phyloP scores from a whole-genome alignment of 2,113 vertebrate genomes.

The Coptodon bakossiorum region DNA sequence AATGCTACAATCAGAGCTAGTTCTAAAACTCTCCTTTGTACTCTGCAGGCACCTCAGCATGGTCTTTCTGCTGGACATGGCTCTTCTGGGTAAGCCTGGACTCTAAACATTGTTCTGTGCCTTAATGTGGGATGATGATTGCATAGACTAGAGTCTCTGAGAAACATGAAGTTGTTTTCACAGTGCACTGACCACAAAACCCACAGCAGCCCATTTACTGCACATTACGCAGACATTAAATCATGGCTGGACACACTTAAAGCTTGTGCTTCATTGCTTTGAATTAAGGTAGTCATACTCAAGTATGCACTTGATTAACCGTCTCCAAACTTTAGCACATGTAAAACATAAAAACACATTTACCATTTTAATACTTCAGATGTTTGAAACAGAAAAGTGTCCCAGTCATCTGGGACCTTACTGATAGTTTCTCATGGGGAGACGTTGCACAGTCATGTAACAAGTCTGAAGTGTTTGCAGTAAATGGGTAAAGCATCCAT shows the following conservation, averaged over 20 bases:
- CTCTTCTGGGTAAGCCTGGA: background rate
- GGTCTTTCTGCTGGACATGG: background rate
- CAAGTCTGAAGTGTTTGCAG: background rate
- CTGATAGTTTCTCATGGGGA: background rate
- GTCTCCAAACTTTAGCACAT: background rate
- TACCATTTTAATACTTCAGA: background rate
- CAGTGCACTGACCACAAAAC: slow-evolving; percentile 50
- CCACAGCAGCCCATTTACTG: background rate
- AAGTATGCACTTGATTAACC: background rate
- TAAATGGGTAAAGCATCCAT: background rate
- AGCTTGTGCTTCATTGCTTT: background rate
- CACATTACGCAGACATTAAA: background rate
- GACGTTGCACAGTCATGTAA: background rate
- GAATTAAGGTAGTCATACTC: rapidly evolving
- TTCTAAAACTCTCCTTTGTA: background rate
- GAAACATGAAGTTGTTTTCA: slow-evolving; percentile 26
- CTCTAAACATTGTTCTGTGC: background rate
- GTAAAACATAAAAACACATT: background rate
- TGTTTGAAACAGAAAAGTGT: background rate
- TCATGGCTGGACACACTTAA: background rate
- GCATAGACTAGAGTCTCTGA: slow-evolving; percentile 58
- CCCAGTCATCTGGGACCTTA: background rate
- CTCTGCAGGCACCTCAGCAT: background rate
- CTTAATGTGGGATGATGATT: slow-evolving; percentile 45
- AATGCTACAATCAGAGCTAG: rapidly evolving